Conservation (phyloP, 2,888 invertebrate species). For the Spatulosminthurus flaviceps region DNA sequence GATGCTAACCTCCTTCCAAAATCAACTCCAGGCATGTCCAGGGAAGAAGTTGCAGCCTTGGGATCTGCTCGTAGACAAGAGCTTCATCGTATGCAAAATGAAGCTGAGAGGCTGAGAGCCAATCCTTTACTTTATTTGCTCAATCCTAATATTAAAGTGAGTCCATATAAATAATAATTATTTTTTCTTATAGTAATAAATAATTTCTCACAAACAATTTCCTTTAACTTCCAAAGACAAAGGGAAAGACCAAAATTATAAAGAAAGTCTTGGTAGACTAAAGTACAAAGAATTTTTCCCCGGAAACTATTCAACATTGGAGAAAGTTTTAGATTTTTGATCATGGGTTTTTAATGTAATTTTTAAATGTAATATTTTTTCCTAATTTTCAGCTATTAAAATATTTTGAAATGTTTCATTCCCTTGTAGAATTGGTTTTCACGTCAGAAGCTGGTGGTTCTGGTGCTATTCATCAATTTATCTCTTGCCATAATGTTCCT, state of each 20-base stretch:
- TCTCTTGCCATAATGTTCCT: constrained; percentile 94
- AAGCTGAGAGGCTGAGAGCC: constrained; percentile 89
- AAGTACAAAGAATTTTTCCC: no score
- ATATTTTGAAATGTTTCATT: constrained; percentile 48
- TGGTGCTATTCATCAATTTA: constrained; percentile 93
- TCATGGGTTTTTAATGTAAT: no score
- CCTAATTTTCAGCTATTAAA: not conserved
- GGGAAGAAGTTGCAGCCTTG: constrained; percentile 93
- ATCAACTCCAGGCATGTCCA: constrained; percentile 83
- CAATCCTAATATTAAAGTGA: constrained; percentile 97
- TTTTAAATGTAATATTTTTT: not conserved
- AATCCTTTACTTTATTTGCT: constrained; percentile 95
- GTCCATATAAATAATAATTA: constrained; percentile 58
- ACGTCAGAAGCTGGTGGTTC: constrained; percentile 91
- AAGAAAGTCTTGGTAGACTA: no score
- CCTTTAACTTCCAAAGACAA: no score
- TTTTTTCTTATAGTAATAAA: no score
- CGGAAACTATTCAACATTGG: no score
- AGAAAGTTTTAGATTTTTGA: no score
- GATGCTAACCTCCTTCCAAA: constrained; percentile 88
- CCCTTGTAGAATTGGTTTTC: constrained; percentile 91
- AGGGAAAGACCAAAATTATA: no score
- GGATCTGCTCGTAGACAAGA: constrained; percentile 95
- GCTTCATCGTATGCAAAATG: constrained; percentile 88
- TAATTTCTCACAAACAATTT: not conserved